These are phyloP conservation scores for Parnassius mnemosyne DNA, from an alignment of 2,888 invertebrate genomes.

Conservation along the genomic window DNA sequence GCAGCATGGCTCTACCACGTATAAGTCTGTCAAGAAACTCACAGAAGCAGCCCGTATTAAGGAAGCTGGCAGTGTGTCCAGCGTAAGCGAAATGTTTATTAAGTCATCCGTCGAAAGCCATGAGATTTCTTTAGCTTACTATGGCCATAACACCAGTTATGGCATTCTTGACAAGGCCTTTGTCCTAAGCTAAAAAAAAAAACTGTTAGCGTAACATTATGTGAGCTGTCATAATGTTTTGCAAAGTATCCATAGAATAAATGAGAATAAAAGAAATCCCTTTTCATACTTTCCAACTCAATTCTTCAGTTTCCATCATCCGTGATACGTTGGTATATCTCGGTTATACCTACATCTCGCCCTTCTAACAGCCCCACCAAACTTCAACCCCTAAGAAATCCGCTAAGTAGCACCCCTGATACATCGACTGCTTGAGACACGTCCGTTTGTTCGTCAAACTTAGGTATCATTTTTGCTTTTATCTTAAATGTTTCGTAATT, in stretches of 20 bases:
- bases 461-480: background rate
- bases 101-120: too few species aligned
- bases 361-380: slow-evolving; percentile 40
- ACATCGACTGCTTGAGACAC: slow-evolving; percentile 15
- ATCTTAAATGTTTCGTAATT: too few species aligned
- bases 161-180: too few species aligned
- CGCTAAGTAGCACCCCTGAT: slow-evolving; percentile 44
- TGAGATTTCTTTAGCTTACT: too few species aligned
- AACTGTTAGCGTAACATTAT: too few species aligned
- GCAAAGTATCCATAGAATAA: slow-evolving; percentile 31
- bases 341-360: slow-evolving; percentile 32
- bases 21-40: too few species aligned
- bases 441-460: slow-evolving; percentile 31
- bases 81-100: too few species aligned
- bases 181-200: too few species aligned
- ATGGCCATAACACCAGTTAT: too few species aligned
- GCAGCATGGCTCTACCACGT: too few species aligned
- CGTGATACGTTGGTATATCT: slow-evolving; percentile 36
- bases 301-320: slow-evolving; percentile 26
- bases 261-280: slow-evolving; percentile 22
- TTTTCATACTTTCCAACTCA: slow-evolving; percentile 30
- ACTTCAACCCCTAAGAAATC: slow-evolving; percentile 51
- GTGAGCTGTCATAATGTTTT: slow-evolving; percentile 41
- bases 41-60: too few species aligned
- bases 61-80: too few species aligned